Conservation (phyloP, 2,113 vertebrate species). For the Sander lucioperca region DNA sequence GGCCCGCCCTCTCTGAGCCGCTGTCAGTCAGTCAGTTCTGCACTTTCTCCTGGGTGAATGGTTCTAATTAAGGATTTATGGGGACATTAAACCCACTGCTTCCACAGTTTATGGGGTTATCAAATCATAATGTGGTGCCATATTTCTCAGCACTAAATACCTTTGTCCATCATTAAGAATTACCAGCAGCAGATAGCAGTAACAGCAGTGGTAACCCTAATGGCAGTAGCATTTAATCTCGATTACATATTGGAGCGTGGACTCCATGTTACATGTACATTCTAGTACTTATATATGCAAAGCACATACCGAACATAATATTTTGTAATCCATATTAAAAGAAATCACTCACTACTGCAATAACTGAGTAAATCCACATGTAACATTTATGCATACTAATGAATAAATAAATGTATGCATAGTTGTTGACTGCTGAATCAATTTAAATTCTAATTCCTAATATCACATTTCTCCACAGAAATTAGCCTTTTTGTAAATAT, state of each 20-base stretch:
- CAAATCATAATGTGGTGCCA: conserved; percentile 25
- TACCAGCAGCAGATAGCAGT: not conserved
- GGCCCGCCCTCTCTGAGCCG: too few species aligned
- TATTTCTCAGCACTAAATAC: conserved; percentile 37
- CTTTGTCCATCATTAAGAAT: conserved; percentile 6
- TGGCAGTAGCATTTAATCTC: not conserved
- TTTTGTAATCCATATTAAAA: not conserved
- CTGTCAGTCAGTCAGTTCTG: not conserved
- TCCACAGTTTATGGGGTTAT: conserved; percentile 38
- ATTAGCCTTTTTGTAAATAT: not conserved
- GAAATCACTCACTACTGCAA: not conserved
- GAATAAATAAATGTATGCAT: not conserved
- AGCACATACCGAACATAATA: not conserved
- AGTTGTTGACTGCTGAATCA: not conserved
- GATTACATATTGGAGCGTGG: not conserved
- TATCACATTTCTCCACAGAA: not conserved
- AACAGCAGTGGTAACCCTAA: not conserved
- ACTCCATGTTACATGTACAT: not conserved
- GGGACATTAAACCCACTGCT: conserved; percentile 19
- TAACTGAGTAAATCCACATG: not conserved
- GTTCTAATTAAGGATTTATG: conserved; percentile 47
- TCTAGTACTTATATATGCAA: not conserved
- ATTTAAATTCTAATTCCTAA: not conserved
- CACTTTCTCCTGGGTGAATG: conserved; percentile 19
- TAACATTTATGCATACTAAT: not conserved